Evolutionary conservation across 2,888 invertebrate genomes (phyloP).

Genomic region (Cerceris rybyensis): DNA sequence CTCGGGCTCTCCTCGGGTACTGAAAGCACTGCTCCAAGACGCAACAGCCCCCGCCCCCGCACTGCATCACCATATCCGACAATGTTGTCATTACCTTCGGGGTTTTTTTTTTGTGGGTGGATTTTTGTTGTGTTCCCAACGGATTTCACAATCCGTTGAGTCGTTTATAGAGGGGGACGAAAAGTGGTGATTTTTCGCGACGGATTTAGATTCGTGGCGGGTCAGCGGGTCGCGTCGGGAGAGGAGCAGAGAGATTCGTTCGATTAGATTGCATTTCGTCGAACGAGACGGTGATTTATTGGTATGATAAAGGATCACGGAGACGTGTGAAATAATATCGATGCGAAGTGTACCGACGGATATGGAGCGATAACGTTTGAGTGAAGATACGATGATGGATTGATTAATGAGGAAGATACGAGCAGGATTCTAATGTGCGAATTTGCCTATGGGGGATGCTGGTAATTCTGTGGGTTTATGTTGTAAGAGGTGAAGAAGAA

Average conservation of each 20-base stretch:
- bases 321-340: background rate
- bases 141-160: slow-evolving; percentile 21
- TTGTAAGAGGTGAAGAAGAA: too few species aligned
- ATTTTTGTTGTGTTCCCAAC: slow-evolving; percentile 30
- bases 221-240: slow-evolving; percentile 10
- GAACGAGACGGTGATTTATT: background rate
- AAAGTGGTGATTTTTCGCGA: slow-evolving; percentile 16
- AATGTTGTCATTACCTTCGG: slow-evolving; percentile 78
- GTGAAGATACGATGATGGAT: too few species aligned
- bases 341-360: too few species aligned
- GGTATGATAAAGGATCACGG: background rate
- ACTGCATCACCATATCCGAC: slow-evolving; percentile 81
- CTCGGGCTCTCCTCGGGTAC: slow-evolving; percentile 89
- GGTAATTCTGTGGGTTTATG: too few species aligned
- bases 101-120: slow-evolving; percentile 17
- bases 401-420: too few species aligned
- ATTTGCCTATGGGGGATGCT: too few species aligned
- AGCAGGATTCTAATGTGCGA: too few species aligned
- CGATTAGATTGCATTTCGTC: slow-evolving; percentile 29
- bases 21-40: slow-evolving; percentile 95
- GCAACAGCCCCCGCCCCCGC: slow-evolving; percentile 91
- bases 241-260: slow-evolving; percentile 36
- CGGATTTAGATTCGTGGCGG: background rate
- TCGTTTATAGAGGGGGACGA: slow-evolving; percentile 7
- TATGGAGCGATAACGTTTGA: too few species aligned